Conservation (phyloP, 2,888 invertebrate genomes). For the Scaptomyza polygonia region DNA sequence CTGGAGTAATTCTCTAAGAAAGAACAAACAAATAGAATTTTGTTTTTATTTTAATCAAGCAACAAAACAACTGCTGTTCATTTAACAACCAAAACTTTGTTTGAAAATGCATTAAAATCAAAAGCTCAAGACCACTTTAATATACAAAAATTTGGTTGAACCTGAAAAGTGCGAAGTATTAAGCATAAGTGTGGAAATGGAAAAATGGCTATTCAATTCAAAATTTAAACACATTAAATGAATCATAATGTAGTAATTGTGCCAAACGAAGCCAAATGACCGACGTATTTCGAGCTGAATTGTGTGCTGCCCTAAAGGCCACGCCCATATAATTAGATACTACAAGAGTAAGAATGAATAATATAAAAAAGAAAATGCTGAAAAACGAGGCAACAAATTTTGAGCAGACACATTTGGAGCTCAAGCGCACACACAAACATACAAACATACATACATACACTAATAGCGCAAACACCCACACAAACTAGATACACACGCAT, state of each 20-base stretch:
- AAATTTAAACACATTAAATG: conserved; percentile 47
- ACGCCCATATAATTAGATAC: conserved; percentile 60
- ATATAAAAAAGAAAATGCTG: conserved; percentile 30
- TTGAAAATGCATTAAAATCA: too few relatives aligned
- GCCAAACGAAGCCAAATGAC: conserved; percentile 3
- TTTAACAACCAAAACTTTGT: not conserved
- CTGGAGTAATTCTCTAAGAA: too few relatives aligned
- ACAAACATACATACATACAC: conserved; percentile 1
- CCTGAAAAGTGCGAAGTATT: conserved; percentile 23
- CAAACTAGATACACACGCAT: conserved; percentile 8
- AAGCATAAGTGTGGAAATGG: conserved; percentile 5
- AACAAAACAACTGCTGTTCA: too few relatives aligned
- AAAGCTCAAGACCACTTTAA: not conserved
- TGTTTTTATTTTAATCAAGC: too few relatives aligned
- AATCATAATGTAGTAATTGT: conserved; percentile 46
- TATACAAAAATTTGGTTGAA: too few relatives aligned
- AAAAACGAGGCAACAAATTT: conserved; percentile 44
- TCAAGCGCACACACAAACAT: conserved; percentile 11
- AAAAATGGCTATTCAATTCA: conserved; percentile 39
- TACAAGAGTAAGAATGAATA: conserved; percentile 16
- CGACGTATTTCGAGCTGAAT: conserved; percentile 24
- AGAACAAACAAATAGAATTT: too few relatives aligned
- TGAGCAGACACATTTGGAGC: conserved; percentile 48
- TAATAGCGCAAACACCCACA: conserved; percentile 15
- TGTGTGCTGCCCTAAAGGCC: conserved; percentile 19